Percentiles rank a stretch among this genome's conserved stretches.
Evolutionary conservation across 2,113 vertebrate genomes (phyloP).

Genomic region (Malaclemys terrapin): DNA sequence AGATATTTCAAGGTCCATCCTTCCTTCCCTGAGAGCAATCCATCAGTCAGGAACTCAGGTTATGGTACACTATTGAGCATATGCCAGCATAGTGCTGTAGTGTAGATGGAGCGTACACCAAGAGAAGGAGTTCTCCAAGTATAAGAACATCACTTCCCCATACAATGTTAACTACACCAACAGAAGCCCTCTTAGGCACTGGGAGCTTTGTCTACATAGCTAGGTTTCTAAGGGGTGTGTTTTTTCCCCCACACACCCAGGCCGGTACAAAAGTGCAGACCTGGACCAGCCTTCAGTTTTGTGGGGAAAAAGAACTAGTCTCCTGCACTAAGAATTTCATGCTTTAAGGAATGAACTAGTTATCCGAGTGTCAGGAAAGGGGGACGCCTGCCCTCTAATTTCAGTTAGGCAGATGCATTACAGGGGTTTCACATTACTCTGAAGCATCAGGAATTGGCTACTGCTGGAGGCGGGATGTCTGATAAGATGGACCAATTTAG

Average conservation of each 20-base stretch:
- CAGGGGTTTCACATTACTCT: background rate
- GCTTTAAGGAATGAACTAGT: background rate
- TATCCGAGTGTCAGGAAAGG: background rate
- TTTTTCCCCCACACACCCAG: background rate
- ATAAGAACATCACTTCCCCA: background rate
- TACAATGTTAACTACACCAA: background rate
- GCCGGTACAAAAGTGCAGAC: background rate
- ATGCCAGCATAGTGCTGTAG: background rate
- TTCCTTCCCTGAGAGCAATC: background rate
- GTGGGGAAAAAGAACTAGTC: background rate
- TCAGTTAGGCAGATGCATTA: background rate
- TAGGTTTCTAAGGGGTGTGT: background rate
- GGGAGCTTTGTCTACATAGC: background rate
- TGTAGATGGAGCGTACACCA: background rate
- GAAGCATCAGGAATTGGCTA: background rate
- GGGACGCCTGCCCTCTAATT: background rate
- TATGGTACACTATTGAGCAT: background rate
- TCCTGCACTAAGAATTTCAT: background rate
- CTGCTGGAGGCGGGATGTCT: background rate
- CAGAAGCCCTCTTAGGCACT: background rate
- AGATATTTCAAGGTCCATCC: background rate
- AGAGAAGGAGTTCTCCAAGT: background rate
- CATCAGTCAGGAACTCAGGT: background rate
- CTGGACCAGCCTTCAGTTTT: background rate
- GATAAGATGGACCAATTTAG: background rate